A percentile compares a stretch with the other conserved stretches of the same genome.
Conservation (phyloP, 2,888 invertebrate genomes). For the Acronicta alni region DNA sequence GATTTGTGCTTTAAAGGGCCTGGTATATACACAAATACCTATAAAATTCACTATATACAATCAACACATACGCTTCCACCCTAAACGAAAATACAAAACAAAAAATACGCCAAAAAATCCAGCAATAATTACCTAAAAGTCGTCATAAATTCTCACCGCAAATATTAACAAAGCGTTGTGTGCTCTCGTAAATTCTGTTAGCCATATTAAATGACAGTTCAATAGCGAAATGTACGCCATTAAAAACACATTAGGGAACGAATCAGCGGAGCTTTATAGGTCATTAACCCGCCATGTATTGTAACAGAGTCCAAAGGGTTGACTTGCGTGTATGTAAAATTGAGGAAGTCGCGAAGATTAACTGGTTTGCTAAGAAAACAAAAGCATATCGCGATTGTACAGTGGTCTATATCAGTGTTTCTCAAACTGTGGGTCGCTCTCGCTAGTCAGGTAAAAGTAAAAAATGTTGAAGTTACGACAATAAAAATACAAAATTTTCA, state of each 20-base stretch:
- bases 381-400: conserved; percentile 8
- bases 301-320: conserved; percentile 64
- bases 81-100: neutral
- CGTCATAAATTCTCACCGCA: conserved; percentile 48
- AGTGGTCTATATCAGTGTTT: neutral
- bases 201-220: conserved; percentile 80
- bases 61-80: neutral
- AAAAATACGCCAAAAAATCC: conserved; percentile 16
- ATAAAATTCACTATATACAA: neutral
- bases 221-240: conserved; percentile 83
- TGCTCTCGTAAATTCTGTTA: conserved; percentile 72
- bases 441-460: too few relatives aligned
- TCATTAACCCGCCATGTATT: conserved; percentile 79
- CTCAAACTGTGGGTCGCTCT: too few relatives aligned
- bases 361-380: conserved; percentile 30
- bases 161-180: conserved; percentile 55
- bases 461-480: too few relatives aligned
- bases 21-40: neutral
- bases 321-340: conserved; percentile 47
- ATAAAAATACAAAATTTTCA: too few relatives aligned
- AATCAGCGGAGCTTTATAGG: conserved; percentile 78
- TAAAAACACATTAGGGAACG: conserved; percentile 83
- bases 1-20: too few relatives aligned
- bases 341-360: conserved; percentile 38
- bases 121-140: conserved; percentile 46